Conservation (phyloP, 1,140 invertebrate genomes). For the Drosophila subpulchrella region DNA sequence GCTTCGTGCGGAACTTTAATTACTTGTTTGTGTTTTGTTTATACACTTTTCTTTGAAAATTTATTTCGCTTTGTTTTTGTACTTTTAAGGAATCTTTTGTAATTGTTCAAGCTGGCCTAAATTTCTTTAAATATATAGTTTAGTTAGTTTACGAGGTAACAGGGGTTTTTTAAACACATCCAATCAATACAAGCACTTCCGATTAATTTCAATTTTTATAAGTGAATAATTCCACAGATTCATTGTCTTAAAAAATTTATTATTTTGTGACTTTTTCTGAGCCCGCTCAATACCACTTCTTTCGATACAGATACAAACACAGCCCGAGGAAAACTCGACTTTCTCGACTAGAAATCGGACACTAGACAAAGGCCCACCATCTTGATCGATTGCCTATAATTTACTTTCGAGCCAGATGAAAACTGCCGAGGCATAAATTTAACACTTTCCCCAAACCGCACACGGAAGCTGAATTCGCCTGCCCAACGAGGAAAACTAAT, state of each 20-base stretch:
- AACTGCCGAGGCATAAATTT: conserved; percentile 22
- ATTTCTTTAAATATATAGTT: no score
- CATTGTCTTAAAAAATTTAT: no score
- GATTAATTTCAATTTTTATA: background rate
- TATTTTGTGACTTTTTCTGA: background rate
- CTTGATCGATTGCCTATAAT: conserved; percentile 51
- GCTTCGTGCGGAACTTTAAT: conserved; percentile 31
- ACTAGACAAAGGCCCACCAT: conserved; percentile 9
- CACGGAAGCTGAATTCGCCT: conserved; percentile 57
- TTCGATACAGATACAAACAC: conserved; percentile 31
- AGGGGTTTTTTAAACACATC: background rate
- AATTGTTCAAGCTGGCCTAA: background rate
- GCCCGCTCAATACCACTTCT: background rate
- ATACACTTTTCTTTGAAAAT: conserved; percentile 19
- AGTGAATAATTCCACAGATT: no score
- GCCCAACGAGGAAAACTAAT: conserved; percentile 37
- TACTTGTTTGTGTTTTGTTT: conserved; percentile 7
- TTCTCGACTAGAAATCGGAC: conserved; percentile 31
- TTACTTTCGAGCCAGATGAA: conserved; percentile 47
- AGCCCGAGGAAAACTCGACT: conserved; percentile 33
- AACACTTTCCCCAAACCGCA: conserved; percentile 37
- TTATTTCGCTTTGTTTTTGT: conserved; percentile 17
- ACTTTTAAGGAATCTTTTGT: background rate
- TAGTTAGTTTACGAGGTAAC: background rate
- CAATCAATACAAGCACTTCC: no score